Percentiles rank a stretch among this genome's conserved stretches.
Evolutionary conservation across 2,113 vertebrate species (phyloP).

Genomic region (Hipposideros armiger): DNA sequence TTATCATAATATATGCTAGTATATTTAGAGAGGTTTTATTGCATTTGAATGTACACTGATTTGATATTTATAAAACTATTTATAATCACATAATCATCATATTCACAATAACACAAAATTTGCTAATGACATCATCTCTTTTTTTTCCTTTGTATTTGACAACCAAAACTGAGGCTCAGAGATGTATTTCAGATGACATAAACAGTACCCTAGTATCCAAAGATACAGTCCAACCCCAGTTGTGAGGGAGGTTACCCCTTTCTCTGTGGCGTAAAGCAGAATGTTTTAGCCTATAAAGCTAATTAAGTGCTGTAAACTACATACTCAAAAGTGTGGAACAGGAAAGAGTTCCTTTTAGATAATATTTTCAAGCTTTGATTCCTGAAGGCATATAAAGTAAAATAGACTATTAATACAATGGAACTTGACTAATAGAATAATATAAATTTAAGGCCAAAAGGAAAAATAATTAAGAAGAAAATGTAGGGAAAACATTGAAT

Average conservation of each 20-base stretch:
- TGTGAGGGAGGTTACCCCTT: background rate
- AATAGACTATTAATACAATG: background rate
- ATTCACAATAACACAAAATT: background rate
- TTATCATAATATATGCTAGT: background rate
- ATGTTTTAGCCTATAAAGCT: background rate
- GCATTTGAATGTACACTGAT: background rate
- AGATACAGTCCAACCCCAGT: background rate
- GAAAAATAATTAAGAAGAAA: conserved; percentile 14
- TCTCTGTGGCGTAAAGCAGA: background rate
- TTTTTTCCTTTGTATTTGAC: background rate
- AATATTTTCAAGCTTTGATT: conserved; percentile 21
- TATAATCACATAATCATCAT: background rate
- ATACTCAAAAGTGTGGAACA: background rate
- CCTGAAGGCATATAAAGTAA: conserved; percentile 23
- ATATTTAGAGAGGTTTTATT: background rate
- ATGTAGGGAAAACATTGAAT: background rate
- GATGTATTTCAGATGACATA: conserved; percentile 17
- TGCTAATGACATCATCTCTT: background rate
- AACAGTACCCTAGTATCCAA: background rate
- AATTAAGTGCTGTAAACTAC: conserved; percentile 6
- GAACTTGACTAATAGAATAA: background rate
- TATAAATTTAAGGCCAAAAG: conserved; percentile 16
- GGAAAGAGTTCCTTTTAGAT: background rate
- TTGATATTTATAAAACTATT: background rate
- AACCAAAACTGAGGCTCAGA: background rate